A percentile compares a stretch with the other conserved stretches of the same genome.
Evolutionary conservation across 2,113 vertebrate genomes (phyloP).

Genomic region (Malurus cyaneus): DNA sequence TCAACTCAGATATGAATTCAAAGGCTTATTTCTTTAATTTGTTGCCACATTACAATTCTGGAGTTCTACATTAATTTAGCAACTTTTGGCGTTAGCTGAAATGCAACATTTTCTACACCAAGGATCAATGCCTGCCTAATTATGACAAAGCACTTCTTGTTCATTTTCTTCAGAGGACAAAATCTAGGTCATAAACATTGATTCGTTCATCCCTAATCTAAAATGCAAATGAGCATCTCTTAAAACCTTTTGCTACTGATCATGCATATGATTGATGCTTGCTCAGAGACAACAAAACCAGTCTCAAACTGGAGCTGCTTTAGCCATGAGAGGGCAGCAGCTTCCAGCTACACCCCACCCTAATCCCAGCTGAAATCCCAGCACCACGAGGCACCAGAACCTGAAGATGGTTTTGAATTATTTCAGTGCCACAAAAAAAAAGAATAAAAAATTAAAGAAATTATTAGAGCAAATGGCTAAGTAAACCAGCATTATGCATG

Average conservation of each 20-base stretch:
- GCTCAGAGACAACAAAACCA: not conserved
- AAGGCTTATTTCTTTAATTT: not conserved
- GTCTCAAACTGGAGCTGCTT: not conserved
- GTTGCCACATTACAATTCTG: not conserved
- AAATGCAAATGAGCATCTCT: not conserved
- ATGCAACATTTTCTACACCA: not conserved
- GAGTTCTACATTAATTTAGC: not conserved
- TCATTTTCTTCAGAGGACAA: not conserved
- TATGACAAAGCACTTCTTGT: not conserved
- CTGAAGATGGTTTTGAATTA: not conserved
- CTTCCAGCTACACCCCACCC: not conserved
- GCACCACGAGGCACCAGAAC: not conserved
- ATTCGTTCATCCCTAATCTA: not conserved
- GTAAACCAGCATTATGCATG: not conserved
- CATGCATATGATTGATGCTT: not conserved
- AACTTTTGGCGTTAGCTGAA: not conserved
- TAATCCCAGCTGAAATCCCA: not conserved
- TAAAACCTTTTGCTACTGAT: not conserved
- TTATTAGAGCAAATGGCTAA: not conserved
- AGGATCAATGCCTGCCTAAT: not conserved
- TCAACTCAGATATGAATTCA: not conserved
- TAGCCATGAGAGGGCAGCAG: constrained; percentile 31
- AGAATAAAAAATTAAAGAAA: not conserved
- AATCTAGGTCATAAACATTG: not conserved
- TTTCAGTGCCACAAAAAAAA: not conserved